Base-by-base conservation (phyloP, 1,140 invertebrate genomes). In the Tetragonula clypearis region DNA sequence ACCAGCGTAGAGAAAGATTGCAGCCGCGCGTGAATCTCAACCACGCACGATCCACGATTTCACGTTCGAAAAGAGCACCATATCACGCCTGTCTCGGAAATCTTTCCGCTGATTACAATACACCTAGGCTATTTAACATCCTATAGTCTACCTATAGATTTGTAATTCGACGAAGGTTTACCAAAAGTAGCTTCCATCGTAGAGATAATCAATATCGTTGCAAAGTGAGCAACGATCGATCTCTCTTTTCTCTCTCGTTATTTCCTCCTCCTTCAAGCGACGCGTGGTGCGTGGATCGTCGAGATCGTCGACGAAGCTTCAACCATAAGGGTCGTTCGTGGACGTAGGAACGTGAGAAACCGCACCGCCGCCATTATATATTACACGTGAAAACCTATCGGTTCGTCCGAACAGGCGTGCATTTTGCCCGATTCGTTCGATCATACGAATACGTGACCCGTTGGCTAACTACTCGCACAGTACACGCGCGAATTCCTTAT, bases 171-270 rank as follows among this genome's bases (percentile, higher is more conserved):
- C 66, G 55, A 79, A 49, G 75, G 75, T 82, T 84, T 53, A 9
- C 71, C 84, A 84, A 72, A 81, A 73, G 30, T 30, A 30, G 53
- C 76, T 84, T 62, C 77, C 65, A 49, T 87, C 81, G 74, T 55
- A 60, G 78, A 81, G 86, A 68, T 23, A 30, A 49, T 30, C 19
- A 76, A 17, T 78, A 62, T 58, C 53, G 53, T n/a, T 93, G 91
- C 93, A 92, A 94, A 94, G 92, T 90, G 74, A 89, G 62, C 62
- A 58, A 30, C 79, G 69, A 53, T 82, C 41, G 66, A 73, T 80
- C 72, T 58, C 58, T 35, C 23, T 41, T 21, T 12, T 26, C n/a
- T 65, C 23, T 26, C n/a, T 26, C n/a, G 12, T 23, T n/a, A 0
- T 26, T 8, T 30, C 60, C 0, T 23, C 12, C 23, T 62, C 23